Conservation (phyloP, 2,113 vertebrate species). For the Chionis minor region DNA sequence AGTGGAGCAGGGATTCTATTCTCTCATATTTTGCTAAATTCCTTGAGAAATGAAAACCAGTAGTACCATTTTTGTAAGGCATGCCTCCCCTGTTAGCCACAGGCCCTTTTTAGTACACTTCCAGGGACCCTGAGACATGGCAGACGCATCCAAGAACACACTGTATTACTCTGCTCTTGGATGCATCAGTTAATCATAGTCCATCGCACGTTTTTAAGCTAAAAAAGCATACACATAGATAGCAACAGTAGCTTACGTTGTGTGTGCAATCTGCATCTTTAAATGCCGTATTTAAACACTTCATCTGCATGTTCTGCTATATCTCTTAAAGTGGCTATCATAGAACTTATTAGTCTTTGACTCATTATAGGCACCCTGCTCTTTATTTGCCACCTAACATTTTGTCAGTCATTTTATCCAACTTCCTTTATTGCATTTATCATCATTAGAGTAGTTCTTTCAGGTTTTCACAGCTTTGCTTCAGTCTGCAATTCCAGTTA, state of each 20-base stretch:
- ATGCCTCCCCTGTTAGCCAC: neutral
- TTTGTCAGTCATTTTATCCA: neutral
- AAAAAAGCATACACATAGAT: neutral
- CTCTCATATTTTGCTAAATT: neutral
- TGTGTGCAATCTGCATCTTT: neutral
- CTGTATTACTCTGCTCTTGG: neutral
- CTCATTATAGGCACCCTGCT: neutral
- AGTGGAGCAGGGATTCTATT: neutral
- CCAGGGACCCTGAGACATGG: neutral
- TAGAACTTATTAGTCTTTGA: neutral
- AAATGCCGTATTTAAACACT: neutral
- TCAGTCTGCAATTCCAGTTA: neutral
- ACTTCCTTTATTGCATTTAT: neutral
- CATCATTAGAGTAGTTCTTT: neutral
- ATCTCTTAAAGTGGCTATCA: neutral
- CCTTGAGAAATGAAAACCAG: neutral
- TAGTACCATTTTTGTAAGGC: neutral
- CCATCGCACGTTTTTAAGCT: neutral
- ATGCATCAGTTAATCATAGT: too few species aligned
- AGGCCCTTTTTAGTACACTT: fast-evolving
- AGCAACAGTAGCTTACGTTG: neutral
- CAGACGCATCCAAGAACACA: neutral
- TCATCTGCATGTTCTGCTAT: neutral
- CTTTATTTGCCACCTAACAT: neutral
- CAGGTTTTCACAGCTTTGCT: neutral